Evolutionary conservation across 2,888 invertebrate species (phyloP), one percentile per base, ranked within the genome.

Genomic region (Ypsolopha sequella): DNA sequence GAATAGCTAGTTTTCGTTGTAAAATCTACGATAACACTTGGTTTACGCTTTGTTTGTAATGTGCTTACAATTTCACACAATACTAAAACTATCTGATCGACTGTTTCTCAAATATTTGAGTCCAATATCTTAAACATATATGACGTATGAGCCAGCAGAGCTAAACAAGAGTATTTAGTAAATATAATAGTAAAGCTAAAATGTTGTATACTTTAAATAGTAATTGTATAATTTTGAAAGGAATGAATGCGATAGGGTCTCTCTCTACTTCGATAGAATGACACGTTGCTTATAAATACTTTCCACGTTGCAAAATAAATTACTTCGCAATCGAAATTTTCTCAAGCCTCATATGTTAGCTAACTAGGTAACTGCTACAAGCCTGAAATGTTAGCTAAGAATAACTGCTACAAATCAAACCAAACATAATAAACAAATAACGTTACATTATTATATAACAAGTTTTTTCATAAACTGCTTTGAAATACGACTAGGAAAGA

Each of bases 21-120:
- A 81, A 79, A 80, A 79, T 77, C 77, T 79, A 79, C 76, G 58
- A 68, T 78, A 78, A 81, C 79, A 76, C 24, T 36, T 47, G 47
- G 13, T 14, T 36, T 36, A 14, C 8, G 35, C 36, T 9, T 33
- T n/a, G 35, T 49, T 49, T 41, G 9, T 24, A 46, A 46, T n/a
- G 13, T 33, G 24, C 33, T 33, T 43, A 24, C 11, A 9, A 41
- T 3, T 49, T 7, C 41, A 24, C 36, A 50, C 43, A 50, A 48
- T 24, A 48, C 36, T 8, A 44, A 8, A 45, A 24, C n/a, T 45
- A 45, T 11, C 13, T 13, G 43, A 43, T 43, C 13, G 7, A 11
- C 13, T 13, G 9, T 10, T 43, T 11, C 24, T 24, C 24, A 24
- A 24, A 24, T 24, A 24, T 24, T 24, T 24, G 4, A 24, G 24